A percentile compares a stretch with the other conserved stretches of the same genome.
Conservation (phyloP, 2,888 invertebrate species). For the Luffia ferchaultella region DNA sequence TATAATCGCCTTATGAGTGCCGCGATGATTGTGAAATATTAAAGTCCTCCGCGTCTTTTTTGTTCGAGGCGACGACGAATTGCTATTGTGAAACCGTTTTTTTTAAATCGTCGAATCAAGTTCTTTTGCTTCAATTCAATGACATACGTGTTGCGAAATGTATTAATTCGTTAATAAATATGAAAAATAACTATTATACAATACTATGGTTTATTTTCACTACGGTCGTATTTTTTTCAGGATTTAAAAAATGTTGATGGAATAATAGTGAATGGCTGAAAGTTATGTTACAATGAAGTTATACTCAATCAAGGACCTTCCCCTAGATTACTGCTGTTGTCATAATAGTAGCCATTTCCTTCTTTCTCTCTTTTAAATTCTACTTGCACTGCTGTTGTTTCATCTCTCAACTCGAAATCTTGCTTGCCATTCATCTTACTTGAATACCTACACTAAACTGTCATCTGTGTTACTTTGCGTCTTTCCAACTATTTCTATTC, state of each 20-base stretch:
- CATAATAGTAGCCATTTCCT: no score
- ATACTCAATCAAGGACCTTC: not conserved
- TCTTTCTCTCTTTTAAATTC: no score
- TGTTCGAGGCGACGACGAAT: not conserved
- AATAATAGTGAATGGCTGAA: not conserved
- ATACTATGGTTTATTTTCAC: not conserved
- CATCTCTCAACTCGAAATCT: no score
- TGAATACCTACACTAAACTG: no score
- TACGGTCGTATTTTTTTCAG: not conserved
- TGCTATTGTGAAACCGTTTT: not conserved
- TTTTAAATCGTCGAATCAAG: not conserved
- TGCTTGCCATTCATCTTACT: no score
- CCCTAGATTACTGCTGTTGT: no score
- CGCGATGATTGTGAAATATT: not conserved
- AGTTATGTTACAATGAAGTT: not conserved
- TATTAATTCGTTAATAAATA: not conserved
- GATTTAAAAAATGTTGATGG: not conserved
- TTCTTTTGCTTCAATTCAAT: not conserved
- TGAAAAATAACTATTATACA: not conserved
- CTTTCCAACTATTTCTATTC: no score
- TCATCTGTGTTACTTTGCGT: no score
- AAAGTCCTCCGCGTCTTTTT: not conserved
- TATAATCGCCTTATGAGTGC: not conserved
- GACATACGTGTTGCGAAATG: not conserved
- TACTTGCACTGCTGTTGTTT: no score